Conservation (phyloP, 2,113 vertebrate genomes). For the Jacana jacana region DNA sequence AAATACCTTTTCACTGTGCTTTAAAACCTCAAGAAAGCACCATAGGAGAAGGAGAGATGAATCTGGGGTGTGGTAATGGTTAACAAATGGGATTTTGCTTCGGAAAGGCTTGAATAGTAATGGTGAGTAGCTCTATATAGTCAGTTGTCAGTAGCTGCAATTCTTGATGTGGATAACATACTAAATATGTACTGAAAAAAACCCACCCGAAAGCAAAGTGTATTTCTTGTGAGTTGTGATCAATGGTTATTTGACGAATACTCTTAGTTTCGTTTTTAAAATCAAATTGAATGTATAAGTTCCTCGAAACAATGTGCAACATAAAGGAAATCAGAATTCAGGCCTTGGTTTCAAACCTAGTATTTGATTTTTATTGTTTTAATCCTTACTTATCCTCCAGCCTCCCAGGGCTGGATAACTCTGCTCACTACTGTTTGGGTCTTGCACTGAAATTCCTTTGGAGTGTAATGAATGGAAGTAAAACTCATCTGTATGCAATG, state of each 20-base stretch:
- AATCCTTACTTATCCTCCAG: background rate
- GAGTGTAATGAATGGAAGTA: slow-evolving; percentile 24
- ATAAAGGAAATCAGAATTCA: background rate
- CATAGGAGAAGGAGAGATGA: background rate
- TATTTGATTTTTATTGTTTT: background rate
- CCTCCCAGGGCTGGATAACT: background rate
- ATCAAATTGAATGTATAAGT: background rate
- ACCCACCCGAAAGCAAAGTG: background rate
- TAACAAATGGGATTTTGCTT: background rate
- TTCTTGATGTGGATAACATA: background rate
- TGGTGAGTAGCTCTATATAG: background rate
- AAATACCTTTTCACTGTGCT: background rate
- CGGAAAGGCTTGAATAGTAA: background rate
- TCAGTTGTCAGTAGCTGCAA: background rate
- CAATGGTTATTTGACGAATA: background rate
- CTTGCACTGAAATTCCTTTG: background rate
- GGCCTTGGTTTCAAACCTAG: background rate
- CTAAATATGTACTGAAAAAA: background rate
- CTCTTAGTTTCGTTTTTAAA: background rate
- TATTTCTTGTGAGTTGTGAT: background rate
- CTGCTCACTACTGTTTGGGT: background rate
- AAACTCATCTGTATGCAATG: slow-evolving; percentile 26
- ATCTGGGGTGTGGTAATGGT: background rate
- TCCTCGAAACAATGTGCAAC: background rate
- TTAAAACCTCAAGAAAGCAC: background rate